These are phyloP conservation scores for Brachyhypopomus occidentalis DNA, from an alignment of 2,113 vertebrate species.

Conservation along the genomic window DNA sequence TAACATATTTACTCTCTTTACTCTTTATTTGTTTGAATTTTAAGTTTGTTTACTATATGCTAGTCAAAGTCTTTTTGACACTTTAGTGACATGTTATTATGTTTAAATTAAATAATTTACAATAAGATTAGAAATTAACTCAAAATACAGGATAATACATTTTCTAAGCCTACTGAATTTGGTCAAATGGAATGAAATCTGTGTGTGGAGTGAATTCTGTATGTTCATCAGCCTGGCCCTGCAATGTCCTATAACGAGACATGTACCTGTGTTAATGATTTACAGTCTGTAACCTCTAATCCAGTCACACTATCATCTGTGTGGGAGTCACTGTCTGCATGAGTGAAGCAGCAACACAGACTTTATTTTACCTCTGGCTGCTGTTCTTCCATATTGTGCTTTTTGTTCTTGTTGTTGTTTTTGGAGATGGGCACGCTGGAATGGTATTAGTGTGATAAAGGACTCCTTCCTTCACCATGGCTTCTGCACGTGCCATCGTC, in stretches of 20 bases:
- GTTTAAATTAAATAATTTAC: too few species aligned
- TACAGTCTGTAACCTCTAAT: constrained; percentile 46
- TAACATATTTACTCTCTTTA: too few species aligned
- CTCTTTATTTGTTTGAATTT: too few species aligned
- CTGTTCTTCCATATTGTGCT: background rate
- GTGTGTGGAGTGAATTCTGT: background rate
- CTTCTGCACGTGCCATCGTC: background rate
- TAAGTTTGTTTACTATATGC: too few species aligned
- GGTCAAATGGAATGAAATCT: too few species aligned
- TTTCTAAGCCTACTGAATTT: background rate
- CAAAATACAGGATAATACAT: background rate
- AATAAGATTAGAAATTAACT: too few species aligned
- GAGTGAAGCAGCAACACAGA: background rate
- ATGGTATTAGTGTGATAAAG: constrained; percentile 19
- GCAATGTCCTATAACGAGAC: constrained; percentile 12
- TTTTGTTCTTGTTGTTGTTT: background rate
- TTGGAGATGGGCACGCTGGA: constrained; percentile 1
- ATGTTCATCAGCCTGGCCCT: background rate
- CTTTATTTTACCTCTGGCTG: background rate
- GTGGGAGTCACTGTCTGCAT: background rate
- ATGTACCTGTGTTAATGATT: constrained; percentile 50
- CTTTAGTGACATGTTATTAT: too few species aligned
- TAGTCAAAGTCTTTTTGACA: too few species aligned
- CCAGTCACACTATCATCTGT: constrained; percentile 31
- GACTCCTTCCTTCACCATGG: constrained; percentile 57